Base-by-base conservation (phyloP, 2,888 invertebrate species). In the Sturmia bella region DNA sequence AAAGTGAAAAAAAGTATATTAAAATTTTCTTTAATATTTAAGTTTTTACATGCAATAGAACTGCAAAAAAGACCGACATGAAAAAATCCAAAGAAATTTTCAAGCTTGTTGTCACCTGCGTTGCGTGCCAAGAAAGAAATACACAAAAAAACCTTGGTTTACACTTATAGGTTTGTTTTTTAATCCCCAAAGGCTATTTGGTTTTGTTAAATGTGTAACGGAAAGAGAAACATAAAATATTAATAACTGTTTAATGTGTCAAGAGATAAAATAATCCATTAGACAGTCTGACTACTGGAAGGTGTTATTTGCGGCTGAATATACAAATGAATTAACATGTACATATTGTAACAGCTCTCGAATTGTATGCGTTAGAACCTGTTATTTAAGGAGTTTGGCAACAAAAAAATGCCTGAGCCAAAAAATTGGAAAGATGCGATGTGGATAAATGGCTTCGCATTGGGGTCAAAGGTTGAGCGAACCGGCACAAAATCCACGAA, bases 41-140 rank as follows among this genome's bases (percentile, higher is more conserved):
- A 12, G 32, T 57, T 12, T 24, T 66, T 3, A 9, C 24, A 66
- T 66, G n/a, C n/a, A 21, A 15, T 39, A 15, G 5, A 15, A 4
- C 12, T 50, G 59, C 39, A 41, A 61, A 59, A 48, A 50, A 39
- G 48, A 12, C 13, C 39, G 13, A 19, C 17, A 50, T 6, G n/a
- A 59, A 59, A 48, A 39, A 1, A 19, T 11, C 3, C 13, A 9
- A 5, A 32, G 5, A 32, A n/a, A 56, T 54, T 27, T 32, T 32
- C 15, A 17, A 39, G 45, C 15, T 17, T 43, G 21, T 57, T 37
- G 32, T 19, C 21, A 27, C 19, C 13, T 45, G 37, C 3, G 21
- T 73, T 63, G 73, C 73, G 73, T 66, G 72, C 52, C 41, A 19
- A 52, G 9, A 61, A 7, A 11, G 7, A 48, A 72, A 48, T 13